Percentiles rank a stretch among this genome's conserved stretches.
These are phyloP conservation scores for Odontophorus gujanensis DNA, from an alignment of 2,113 vertebrate species.

Conservation along the genomic window DNA sequence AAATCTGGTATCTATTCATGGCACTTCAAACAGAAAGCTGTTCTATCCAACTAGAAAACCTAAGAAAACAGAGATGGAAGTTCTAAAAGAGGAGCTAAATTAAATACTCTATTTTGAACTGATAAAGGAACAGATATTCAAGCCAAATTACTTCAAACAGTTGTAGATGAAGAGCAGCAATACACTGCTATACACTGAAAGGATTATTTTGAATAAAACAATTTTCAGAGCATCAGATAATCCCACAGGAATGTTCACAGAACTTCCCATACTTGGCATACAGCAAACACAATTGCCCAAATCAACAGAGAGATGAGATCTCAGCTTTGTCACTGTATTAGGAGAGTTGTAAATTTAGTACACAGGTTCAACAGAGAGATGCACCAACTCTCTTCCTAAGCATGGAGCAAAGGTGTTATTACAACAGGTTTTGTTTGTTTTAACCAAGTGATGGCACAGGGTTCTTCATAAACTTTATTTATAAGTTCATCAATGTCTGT, in stretches of 20 bases:
- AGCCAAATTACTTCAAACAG: background rate
- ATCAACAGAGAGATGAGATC: background rate
- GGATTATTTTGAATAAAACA: background rate
- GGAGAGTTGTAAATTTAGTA: background rate
- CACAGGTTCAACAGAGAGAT: background rate
- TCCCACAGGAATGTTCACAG: background rate
- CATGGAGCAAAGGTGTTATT: fast-evolving
- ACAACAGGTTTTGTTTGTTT: background rate
- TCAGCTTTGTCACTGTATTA: background rate
- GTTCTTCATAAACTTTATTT: background rate
- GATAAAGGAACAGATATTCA: background rate
- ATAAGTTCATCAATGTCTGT: fast-evolving
- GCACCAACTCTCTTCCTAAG: background rate
- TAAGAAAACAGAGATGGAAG: background rate
- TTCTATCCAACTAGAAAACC: background rate
- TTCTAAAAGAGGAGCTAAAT: background rate
- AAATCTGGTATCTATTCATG: background rate
- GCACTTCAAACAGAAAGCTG: background rate
- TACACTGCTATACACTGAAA: background rate
- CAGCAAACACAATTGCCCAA: background rate
- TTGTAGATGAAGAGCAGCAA: background rate
- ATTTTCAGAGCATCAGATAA: background rate
- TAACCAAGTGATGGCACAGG: background rate
- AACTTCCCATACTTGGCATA: background rate
- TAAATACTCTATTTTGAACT: background rate